Base-by-base conservation (phyloP, 2,888 invertebrate species). In the Luffia ferchaultella region DNA sequence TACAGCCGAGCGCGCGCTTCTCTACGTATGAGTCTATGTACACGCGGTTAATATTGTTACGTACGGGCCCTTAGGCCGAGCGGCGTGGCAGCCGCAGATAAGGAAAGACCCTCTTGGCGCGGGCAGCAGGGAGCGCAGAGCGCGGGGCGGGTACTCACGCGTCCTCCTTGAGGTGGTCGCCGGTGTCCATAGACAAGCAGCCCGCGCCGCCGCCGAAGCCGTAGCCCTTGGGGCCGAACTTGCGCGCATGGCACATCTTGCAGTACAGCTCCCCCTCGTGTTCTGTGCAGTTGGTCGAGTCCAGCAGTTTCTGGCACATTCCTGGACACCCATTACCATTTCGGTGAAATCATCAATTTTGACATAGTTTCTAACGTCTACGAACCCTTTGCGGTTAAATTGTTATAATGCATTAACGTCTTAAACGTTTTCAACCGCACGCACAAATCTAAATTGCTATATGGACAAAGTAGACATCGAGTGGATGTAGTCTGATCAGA, bases 181-280 rank as follows among this genome's bases (percentile, higher is more conserved):
- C 97, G 74, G 91, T 85, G 88, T 98, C 97, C 96, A 95, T 98
- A 82, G 95, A 95, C 69, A 98, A 89, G 80, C 95, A 93, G 61
- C 98, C 98, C 70, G 97, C 98, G 67, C 98, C 98, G 71, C 96
- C 96, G 63, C 98, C 98, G 82, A 97, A 98, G 66, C 98, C 98
- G 85, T 97, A 96, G 64, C 97, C 97, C 85, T 96, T 98, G 64
- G 98, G 98, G 73, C 98, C 98, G 85, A 93, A 98, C 88, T 97
- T 97, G 76, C 97, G 93, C 66, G 91, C 98, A 83, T 99, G 97
- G 88, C 99, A 97, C 70, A 89, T 88, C 87, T 97, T 98, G 90
- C 98, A 99, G 90, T 86, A 98, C 64, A 98, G 89, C 85, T 96
- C 93, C 70, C 93, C 94, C 72, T 97, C 97, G 87, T 98, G 98